A percentile compares a stretch with the other conserved stretches of the same genome.
phyloP scores from a whole-genome alignment of 2,888 invertebrate species.

The Papilio demoleus region DNA sequence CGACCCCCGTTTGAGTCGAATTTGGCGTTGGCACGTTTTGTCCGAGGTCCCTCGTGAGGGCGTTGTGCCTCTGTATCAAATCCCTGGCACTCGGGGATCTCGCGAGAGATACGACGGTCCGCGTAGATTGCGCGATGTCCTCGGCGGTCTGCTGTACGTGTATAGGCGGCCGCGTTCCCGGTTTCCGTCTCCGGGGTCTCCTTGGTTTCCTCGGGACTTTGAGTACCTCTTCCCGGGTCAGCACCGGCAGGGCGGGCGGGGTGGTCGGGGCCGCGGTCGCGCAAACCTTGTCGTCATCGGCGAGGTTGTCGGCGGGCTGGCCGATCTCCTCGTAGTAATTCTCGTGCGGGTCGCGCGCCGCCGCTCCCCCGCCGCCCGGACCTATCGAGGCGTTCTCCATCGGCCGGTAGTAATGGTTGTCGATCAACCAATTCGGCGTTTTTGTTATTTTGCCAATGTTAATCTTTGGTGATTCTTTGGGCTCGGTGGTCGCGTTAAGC shows the following conservation, averaged over 20 bases:
- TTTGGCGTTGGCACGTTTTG: too few species aligned
- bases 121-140: conserved; percentile 63
- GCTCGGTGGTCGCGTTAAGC: conserved; percentile 49
- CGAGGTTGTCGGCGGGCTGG: conserved; percentile 62
- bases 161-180: conserved; percentile 36
- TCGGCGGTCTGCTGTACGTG: conserved; percentile 48
- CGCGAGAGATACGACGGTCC: conserved; percentile 71
- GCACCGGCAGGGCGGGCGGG: conserved; percentile 55
- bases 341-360: conserved; percentile 53
- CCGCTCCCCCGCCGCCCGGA: conserved; percentile 61
- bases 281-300: conserved; percentile 74
- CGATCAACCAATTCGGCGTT: conserved; percentile 68
- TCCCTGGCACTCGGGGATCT: conserved; percentile 71
- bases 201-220: conserved; percentile 74
- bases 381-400: conserved; percentile 69
- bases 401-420: conserved; percentile 75
- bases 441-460: conserved; percentile 60
- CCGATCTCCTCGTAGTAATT: conserved; percentile 79
- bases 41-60: conserved; percentile 55
- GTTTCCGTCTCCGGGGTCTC: conserved; percentile 62
- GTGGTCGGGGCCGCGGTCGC: conserved; percentile 57
- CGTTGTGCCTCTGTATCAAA: conserved; percentile 49
- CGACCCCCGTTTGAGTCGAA: too few species aligned
- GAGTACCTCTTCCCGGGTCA: conserved; percentile 70
- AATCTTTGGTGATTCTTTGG: conserved; percentile 48